These are phyloP conservation scores for Drosophila cognata DNA, from an alignment of 2,888 invertebrate species.

Conservation along the genomic window DNA sequence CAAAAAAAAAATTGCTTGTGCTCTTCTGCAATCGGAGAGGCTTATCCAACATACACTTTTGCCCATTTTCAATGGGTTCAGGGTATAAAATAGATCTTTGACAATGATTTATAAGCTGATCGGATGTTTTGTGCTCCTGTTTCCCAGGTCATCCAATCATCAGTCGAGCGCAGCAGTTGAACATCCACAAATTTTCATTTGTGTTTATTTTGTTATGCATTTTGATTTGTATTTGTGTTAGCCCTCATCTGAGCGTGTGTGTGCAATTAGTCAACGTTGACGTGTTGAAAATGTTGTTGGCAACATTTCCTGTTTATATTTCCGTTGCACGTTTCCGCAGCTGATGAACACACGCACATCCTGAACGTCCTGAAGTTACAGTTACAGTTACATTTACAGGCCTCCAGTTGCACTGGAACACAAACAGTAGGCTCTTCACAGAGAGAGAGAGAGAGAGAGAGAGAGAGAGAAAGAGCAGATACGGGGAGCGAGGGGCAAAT, in stretches of 20 bases:
- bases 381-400: conserved; percentile 2
- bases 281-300: conserved; percentile 69
- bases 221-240: not conserved
- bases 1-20: not conserved
- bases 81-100: not conserved
- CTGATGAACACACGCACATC: conserved; percentile 66
- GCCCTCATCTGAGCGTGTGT: conserved; percentile 30
- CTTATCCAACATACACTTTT: not conserved
- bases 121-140: not conserved
- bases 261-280: conserved; percentile 63
- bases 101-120: not conserved
- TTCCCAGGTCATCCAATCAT: not conserved
- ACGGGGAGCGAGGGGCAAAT: not conserved
- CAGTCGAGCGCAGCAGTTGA: not conserved
- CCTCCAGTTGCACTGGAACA: conserved; percentile 17
- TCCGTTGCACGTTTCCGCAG: conserved; percentile 71
- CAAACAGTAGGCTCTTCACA: conserved; percentile 13
- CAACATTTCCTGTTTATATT: conserved; percentile 71
- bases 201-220: not conserved
- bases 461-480: not conserved
- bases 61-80: not conserved
- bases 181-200: not conserved
- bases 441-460: not conserved
- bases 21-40: not conserved
- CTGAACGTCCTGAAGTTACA: conserved; percentile 12